phyloP scores from a whole-genome alignment of 2,113 vertebrate genomes.

The Bubalus kerabau region DNA sequence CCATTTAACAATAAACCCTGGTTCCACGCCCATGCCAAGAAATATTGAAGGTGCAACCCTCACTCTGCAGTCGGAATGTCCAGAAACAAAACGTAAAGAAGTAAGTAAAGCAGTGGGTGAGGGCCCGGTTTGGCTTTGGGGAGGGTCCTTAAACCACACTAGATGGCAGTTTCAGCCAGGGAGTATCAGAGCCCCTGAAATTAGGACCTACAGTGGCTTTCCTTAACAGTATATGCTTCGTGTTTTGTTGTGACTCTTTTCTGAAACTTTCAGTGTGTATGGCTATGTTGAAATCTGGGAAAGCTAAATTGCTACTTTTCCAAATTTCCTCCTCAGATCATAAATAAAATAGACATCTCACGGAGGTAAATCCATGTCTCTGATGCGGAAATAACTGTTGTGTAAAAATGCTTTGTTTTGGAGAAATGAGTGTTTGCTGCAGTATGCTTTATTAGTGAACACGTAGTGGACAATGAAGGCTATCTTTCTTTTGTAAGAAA shows the following conservation, averaged over 20 bases:
- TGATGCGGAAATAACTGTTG: neutral
- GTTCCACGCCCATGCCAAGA: slow-evolving; percentile 97
- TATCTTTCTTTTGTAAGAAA: neutral
- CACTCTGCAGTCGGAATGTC: slow-evolving; percentile 97
- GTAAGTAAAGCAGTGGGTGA: slow-evolving; percentile 78
- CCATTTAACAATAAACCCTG: slow-evolving; percentile 97
- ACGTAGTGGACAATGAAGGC: slow-evolving; percentile 1
- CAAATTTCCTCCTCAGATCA: neutral
- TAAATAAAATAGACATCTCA: slow-evolving; percentile 35
- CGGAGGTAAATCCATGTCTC: slow-evolving; percentile 13
- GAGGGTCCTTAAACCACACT: neutral
- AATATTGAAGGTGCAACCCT: slow-evolving; percentile 98
- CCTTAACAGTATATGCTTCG: neutral
- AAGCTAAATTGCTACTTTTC: neutral
- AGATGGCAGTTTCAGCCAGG: neutral
- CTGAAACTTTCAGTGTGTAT: slow-evolving; percentile 23
- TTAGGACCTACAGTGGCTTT: neutral
- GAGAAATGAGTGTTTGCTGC: neutral
- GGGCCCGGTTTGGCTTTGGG: neutral
- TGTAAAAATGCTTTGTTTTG: slow-evolving; percentile 29
- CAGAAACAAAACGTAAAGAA: slow-evolving; percentile 96
- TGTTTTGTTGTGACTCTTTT: slow-evolving; percentile 16
- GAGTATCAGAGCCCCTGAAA: neutral
- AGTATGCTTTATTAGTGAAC: slow-evolving; percentile 30
- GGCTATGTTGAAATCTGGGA: slow-evolving; percentile 13